Conservation (phyloP, 2,888 invertebrate genomes). For the Protodeltote pygarga region DNA sequence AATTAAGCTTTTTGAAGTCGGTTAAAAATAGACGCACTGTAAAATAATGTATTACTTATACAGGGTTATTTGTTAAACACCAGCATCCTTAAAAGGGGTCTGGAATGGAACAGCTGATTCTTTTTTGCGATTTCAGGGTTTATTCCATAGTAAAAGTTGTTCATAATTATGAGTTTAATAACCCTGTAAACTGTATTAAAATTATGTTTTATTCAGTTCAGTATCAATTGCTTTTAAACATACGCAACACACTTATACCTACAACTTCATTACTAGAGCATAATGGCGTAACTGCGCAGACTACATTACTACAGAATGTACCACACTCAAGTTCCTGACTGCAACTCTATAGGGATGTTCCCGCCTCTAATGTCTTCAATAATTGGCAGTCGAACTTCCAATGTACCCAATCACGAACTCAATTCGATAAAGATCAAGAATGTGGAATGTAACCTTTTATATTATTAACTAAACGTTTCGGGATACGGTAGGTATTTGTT, state of each 20-base stretch:
- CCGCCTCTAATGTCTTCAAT: conserved; percentile 72
- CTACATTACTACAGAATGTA: conserved; percentile 60
- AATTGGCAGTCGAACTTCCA: conserved; percentile 74
- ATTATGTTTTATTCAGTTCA: too few species aligned
- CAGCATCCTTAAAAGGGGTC: too few species aligned
- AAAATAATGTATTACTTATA: too few species aligned
- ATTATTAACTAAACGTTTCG: conserved; percentile 35
- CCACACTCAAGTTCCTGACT: conserved; percentile 62
- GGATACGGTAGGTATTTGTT: conserved; percentile 26
- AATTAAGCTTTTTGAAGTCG: too few species aligned
- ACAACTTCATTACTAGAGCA: conserved; percentile 25
- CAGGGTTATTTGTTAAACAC: too few species aligned
- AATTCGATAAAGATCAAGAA: conserved; percentile 52
- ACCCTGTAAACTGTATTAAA: too few species aligned
- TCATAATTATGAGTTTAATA: too few species aligned
- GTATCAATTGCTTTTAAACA: background rate
- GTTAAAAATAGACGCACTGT: too few species aligned
- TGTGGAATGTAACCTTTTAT: conserved; percentile 33
- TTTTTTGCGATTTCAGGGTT: too few species aligned
- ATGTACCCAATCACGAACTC: conserved; percentile 64
- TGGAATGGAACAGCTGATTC: too few species aligned
- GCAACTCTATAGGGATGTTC: conserved; percentile 66
- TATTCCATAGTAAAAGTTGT: too few species aligned
- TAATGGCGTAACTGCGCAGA: conserved; percentile 35
- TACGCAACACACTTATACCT: background rate